Evolutionary conservation across 2,797 vertebrate genomes (phyloP), one percentile per base, ranked within the genome.

Genomic region (Scomberomorus guttatus): DNA sequence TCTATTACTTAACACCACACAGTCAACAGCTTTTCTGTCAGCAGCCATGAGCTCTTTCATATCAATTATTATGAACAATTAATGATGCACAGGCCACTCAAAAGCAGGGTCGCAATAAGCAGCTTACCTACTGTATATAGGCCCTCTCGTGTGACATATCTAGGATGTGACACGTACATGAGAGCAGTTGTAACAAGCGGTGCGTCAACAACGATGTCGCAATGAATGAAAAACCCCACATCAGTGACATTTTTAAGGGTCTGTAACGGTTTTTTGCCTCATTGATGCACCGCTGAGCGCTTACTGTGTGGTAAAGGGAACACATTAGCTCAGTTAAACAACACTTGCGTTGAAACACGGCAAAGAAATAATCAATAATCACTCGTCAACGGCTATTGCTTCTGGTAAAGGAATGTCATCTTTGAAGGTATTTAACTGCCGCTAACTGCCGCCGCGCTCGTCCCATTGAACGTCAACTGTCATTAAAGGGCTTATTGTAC

Each of bases 401-500:
- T 7, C 15, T 1, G 51, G 66, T 51, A 12, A 12, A 75, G 55
- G 58, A 48, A 77, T 72, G 70, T 50, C 65, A 68, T 69, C 10
- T 83, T 84, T 80, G 77, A 82, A 86, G 71, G 46, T 18, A 50
- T 50, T 50, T 20, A 50, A 44, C 42, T 44, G 29, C 39, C 70
- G 44, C 64, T 3, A 27, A 68, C 22, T 55, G 80, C 75, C 78
- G 80, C 77, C 44, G 79, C 70, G 27, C 80, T 64, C 77, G 34
- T 44, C 54, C 82, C 86, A 77, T 15, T 75, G 57, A 86, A 83
- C 75, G 81, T 78, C 76, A 76, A 61, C 81, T 62, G 79, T 89
- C 89, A 75, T 87, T 86, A 90, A 87, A 89, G 73, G 72, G 79
- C 69, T 92, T 66, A 86, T 85, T 89, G 86, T 84, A 59, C 44